Evolutionary conservation across 2,888 invertebrate species (phyloP), one percentile per base, ranked within the genome.

Genomic region (Euplexia lucipara): DNA sequence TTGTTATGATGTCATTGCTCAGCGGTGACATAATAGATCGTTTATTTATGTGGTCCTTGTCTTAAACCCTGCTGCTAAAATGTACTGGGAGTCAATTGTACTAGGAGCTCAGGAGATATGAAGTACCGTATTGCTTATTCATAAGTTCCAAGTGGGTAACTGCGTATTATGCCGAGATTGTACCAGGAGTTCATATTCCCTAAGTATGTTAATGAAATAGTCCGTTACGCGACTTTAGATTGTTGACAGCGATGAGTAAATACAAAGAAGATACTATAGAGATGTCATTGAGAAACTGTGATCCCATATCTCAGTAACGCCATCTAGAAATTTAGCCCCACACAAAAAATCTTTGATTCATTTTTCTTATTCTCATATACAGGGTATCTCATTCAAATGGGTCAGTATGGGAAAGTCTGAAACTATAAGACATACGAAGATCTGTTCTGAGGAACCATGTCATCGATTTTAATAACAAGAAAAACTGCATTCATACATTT

Each of bases 1-100:
- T 48, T 22, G 34, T 68, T 75, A 61, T 80, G 70, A 69, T 66
- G 70, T 76, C 78, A 73, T 68, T 79, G 52, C 45, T 70, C 30
- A 65, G n/a, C 12, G 39, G 47, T 66, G 66, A 67, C 61, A 67
- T 70, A 70, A 75, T 54, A 41, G 53, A 61, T 53, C 22, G 59
- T 32, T 58, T 51, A 69, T 41, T 62, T 74, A 62, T 56, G 72
- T 32, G 42, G 35, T 70, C 64, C 65, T 73, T 32, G 59, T 60
- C 41, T 58, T 30, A 52, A 52, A 35, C 16, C 44, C 64, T 61
- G 67, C 56, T 35, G n/a, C 18, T 44, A 3, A 65, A 57, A 58
- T 57, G 16, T 65, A 71, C 34, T 34, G 14, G 30, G 42, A 71
- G 49, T 30, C 16, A 44, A 53, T 72, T 70, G 66, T 44, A 72